Evolutionary conservation across 2,113 vertebrate species (phyloP).

Genomic region (Vanacampus margaritifer): DNA sequence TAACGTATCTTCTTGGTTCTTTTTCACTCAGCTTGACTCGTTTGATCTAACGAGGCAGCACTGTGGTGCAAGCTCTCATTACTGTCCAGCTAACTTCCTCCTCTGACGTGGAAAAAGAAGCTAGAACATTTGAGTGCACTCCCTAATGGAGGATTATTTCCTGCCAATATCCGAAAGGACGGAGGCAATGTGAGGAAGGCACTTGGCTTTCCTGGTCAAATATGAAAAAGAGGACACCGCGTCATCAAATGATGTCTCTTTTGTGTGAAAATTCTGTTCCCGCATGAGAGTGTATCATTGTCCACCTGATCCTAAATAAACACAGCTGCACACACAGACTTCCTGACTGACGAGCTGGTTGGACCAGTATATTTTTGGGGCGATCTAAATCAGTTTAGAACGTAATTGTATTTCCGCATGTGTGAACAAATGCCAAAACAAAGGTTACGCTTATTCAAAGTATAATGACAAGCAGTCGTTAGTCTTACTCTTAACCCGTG

Average conservation of each 20-base stretch:
- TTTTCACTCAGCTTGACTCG: neutral
- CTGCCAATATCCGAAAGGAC: conserved; percentile 12
- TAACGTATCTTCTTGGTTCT: neutral
- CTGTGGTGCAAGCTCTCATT: conserved; percentile 10
- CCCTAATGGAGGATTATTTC: conserved; percentile 46
- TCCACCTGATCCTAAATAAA: conserved; percentile 5
- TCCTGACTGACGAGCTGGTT: neutral
- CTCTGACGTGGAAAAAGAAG: neutral
- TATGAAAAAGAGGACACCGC: neutral
- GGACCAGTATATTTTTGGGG: neutral
- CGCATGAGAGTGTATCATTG: neutral
- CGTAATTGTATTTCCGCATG: neutral
- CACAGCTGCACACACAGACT: neutral
- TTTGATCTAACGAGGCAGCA: conserved; percentile 1
- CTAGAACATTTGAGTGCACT: conserved; percentile 9
- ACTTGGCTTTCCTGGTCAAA: conserved; percentile 11
- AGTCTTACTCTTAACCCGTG: conserved; percentile 1
- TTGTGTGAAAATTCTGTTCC: neutral
- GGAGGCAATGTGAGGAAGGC: conserved; percentile 5
- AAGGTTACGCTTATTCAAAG: neutral
- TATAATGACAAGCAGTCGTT: neutral
- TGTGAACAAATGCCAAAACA: neutral
- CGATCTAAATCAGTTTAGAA: neutral
- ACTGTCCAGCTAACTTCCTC: conserved; percentile 14
- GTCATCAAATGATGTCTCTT: neutral